Evolutionary conservation across 1,140 invertebrate genomes (phyloP), one percentile per base, ranked within the genome.

Genomic region (Scaptomyza hsui): DNA sequence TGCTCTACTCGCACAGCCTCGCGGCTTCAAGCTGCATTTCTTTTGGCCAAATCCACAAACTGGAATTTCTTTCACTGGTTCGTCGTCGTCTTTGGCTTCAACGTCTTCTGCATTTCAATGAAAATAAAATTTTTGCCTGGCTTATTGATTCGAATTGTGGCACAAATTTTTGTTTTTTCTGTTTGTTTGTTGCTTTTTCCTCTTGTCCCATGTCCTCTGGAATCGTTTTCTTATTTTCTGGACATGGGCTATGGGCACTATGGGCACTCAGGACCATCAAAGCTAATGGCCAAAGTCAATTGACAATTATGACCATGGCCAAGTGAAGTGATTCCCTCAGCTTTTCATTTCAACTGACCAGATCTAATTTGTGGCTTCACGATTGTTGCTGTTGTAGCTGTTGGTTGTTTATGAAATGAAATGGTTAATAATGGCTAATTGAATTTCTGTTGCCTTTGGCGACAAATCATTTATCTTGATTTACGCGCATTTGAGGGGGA

Each of bases 341-440:
- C 77, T 53, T 49, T 63, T 70, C 77, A 69, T 74, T 55, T 52
- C 55, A 64, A 78, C 82, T 71, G 78, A 52, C 82, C 81, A 78
- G 68, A 64, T 77, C 74, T 60, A 85, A 85, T 86, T 75, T 77
- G 80, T 86, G 44, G 7, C 32, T 82, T 82, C 80, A 85, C 80
- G 80, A 85, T 77, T 85, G 63, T 86, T 80, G 56, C 42, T 21
- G 42, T 32, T 57, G 72, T 51, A 32, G 26, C 24, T 29, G 18
- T 42, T 48, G 48, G 24, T 70, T 73, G 80, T 76, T 86, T 86
- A 82, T 78, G 67, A 88, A 86, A 78, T 72, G 71, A 71, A 88
- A 88, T 88, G 78, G 82, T 88, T 89, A 88, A 88, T 88, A 88
- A 88, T 88, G 79, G 82, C 82, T 88, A 88, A 88, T 88, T 88